Evolutionary conservation across 2,888 invertebrate genomes (phyloP), one percentile per base, ranked within the genome.

Genomic region (Napeogenes sylphis): DNA sequence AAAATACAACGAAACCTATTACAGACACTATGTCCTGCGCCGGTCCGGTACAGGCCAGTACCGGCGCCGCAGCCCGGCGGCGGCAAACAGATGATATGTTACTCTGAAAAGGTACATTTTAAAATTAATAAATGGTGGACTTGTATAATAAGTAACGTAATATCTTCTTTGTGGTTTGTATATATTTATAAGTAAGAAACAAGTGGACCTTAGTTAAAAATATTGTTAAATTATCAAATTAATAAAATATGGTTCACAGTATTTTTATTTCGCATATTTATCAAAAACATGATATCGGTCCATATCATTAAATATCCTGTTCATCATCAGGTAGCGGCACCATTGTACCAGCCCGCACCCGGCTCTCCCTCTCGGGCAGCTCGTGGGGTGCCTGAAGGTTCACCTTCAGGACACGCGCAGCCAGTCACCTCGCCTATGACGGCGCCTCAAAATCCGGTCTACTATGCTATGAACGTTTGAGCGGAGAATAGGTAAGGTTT

Each of bases 381-480:
- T 2, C 93, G 95, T 58, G 94, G 93, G 2, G 93, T 93, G 0
- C 92, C 94, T 0, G 94, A 94, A 70, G 94, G 94, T 45, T 91
- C 42, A 10, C 42, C 91, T 0, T 83, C 90, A 0, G 81, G 84
- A 60, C 81, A 89, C 58, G 88, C 90, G 4, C 87, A 91, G 3
- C 80, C 91, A 35, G 92, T 92, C 66, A 90, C 91, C 30, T 91
- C 92, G 0, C 90, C 89, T 63, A 87, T 86, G 81, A 79, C 84
- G 1, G 82, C 87, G 2, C 83, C 88, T 2, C 76, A 84, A 33
- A 90, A 90, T 77, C 93, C 94, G 47, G 91, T 96, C 45, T 96
- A 95, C 81, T 96, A 96, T 79, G 95, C 96, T 55, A 96, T 96
- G 96, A 96, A 96, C 79, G 96, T 96, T 87, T 96, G 94, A 95